These are phyloP conservation scores for Caenorhabditis panamensis DNA, from an alignment of 2,888 invertebrate genomes.

Conservation along the genomic window DNA sequence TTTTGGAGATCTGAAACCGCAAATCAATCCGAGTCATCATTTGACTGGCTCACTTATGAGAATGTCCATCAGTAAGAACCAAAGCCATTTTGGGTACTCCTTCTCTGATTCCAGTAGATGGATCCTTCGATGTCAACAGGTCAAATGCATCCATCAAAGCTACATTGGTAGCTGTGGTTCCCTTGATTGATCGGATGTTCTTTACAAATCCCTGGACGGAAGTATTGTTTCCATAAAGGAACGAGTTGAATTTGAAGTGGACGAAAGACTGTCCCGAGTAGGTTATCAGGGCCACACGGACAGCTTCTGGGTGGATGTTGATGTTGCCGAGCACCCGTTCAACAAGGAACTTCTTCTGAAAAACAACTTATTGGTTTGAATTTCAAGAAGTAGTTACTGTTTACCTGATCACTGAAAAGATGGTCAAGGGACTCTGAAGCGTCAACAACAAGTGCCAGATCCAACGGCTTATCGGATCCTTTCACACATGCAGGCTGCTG, in stretches of 20 bases:
- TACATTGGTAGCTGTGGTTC: slow-evolving; percentile 76
- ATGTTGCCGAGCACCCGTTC: slow-evolving; percentile 77
- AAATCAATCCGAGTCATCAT: not conserved
- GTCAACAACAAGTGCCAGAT: slow-evolving; percentile 78
- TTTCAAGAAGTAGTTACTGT: too few species aligned
- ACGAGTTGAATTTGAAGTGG: slow-evolving; percentile 78
- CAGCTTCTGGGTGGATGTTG: slow-evolving; percentile 80
- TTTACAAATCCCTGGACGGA: slow-evolving; percentile 73
- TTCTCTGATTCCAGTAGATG: slow-evolving; percentile 67
- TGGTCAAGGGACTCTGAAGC: slow-evolving; percentile 78
- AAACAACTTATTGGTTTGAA: not conserved
- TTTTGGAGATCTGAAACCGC: slow-evolving; percentile 58
- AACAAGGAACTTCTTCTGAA: slow-evolving; percentile 73
- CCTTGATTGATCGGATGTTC: slow-evolving; percentile 74
- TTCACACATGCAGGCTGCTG: slow-evolving; percentile 78
- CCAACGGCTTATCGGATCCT: slow-evolving; percentile 79
- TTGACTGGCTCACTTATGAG: slow-evolving; percentile 60
- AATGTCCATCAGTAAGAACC: slow-evolving; percentile 80
- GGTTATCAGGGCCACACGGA: slow-evolving; percentile 76
- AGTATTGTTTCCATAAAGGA: slow-evolving; percentile 74
- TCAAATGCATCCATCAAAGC: slow-evolving; percentile 75
- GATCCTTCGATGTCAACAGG: slow-evolving; percentile 70
- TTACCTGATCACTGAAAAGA: slow-evolving; percentile 71
- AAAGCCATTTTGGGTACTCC: slow-evolving; percentile 75
- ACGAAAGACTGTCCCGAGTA: slow-evolving; percentile 76